Conservation (phyloP, 2,888 invertebrate genomes). For the Tachina lurida region DNA sequence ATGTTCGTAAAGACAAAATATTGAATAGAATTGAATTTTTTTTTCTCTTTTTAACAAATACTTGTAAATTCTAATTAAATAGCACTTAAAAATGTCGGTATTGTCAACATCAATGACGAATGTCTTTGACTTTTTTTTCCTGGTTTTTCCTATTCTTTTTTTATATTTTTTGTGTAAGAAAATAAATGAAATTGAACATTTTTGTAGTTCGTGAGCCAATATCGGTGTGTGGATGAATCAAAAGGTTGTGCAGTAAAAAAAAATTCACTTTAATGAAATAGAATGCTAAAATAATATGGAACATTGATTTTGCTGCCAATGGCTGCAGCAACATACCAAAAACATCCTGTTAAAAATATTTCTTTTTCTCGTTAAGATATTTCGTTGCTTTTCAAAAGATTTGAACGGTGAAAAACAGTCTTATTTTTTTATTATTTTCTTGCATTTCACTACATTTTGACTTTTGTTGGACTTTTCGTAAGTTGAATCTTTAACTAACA, state of each 20-base stretch:
- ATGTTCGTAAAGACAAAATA: no score
- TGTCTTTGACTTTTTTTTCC: conserved; percentile 36
- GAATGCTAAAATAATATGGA: conserved; percentile 37
- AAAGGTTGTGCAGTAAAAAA: neutral
- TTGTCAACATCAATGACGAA: conserved; percentile 56
- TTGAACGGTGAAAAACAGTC: conserved; percentile 26
- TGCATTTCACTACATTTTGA: conserved; percentile 15
- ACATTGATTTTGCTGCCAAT: conserved; percentile 37
- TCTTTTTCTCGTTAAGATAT: conserved; percentile 33
- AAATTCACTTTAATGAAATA: conserved; percentile 31
- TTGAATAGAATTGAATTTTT: conserved; percentile 56
- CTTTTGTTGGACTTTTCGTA: conserved; percentile 38
- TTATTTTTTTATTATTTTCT: neutral
- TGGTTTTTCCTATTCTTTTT: conserved; percentile 1
- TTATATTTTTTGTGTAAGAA: neutral
- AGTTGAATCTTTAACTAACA: conserved; percentile 23
- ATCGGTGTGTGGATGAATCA: neutral
- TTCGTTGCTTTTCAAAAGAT: conserved; percentile 38
- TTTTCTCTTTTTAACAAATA: conserved; percentile 60
- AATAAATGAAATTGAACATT: conserved; percentile 21
- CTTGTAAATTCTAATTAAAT: conserved; percentile 72
- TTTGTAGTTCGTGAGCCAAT: conserved; percentile 33
- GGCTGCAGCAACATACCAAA: neutral
- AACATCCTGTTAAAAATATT: conserved; percentile 19
- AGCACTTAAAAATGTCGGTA: conserved; percentile 62